phyloP scores from a whole-genome alignment of 2,888 invertebrate species.

The Trachelus troglodyta region DNA sequence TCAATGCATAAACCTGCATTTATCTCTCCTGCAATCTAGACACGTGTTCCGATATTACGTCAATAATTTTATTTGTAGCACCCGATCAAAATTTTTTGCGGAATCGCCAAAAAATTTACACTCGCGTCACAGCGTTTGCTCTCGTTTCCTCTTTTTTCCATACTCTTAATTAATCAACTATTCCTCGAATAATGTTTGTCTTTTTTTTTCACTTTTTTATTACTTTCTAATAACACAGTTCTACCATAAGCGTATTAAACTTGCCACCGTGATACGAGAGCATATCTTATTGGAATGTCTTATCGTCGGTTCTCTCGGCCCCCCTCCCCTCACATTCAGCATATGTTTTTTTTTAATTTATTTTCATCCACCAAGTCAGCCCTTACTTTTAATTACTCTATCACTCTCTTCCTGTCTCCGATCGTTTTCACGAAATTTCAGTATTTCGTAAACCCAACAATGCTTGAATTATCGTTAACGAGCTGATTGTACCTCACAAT shows the following conservation, averaged over 20 bases:
- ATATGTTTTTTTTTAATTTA: not conserved
- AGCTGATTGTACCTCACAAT: not conserved
- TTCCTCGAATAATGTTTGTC: not conserved
- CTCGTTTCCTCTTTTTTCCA: not conserved
- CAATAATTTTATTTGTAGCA: too few relatives aligned
- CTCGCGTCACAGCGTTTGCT: not conserved
- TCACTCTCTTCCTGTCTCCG: not conserved
- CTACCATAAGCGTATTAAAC: conserved; percentile 23
- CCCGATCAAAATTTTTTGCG: not conserved
- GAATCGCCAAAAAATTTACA: not conserved
- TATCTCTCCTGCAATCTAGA: too few relatives aligned
- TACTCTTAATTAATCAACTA: not conserved
- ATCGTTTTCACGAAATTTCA: not conserved
- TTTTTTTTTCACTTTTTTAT: not conserved
- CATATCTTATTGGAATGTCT: not conserved
- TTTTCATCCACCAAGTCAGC: not conserved
- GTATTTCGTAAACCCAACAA: not conserved
- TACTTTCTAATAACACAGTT: conserved; percentile 20
- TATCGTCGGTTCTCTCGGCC: not conserved
- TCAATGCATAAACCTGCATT: too few relatives aligned
- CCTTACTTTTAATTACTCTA: not conserved
- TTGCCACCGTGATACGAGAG: not conserved
- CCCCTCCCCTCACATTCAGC: too few relatives aligned
- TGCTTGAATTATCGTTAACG: not conserved
- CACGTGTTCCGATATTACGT: too few relatives aligned